Evolutionary conservation across 2,888 invertebrate species (phyloP), one percentile per base, ranked within the genome.

Genomic region (Chymomyza procnemis): DNA sequence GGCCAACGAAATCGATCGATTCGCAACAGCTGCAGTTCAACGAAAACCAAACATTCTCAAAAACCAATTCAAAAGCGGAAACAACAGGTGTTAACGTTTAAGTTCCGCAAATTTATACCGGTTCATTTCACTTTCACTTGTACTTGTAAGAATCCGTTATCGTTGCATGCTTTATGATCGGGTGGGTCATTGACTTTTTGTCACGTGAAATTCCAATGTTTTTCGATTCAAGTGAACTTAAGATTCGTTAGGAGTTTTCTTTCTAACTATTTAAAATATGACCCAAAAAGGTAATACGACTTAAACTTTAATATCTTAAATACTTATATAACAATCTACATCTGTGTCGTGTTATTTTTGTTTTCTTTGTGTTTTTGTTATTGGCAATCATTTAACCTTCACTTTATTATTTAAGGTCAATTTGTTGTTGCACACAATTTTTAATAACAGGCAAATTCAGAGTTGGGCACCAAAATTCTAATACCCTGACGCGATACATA

Each of bases 231-330:
- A 12, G 9, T 3, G 34, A 41, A 41, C 34, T 41, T 12, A 9
- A 41, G 9, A 41, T 12, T 41, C 34, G 34, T 30, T 4, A 6
- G 34, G 12, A 41, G 26, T 6, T 1, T 6, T 26, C 1, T 12
- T 41, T 12, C 34, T 90, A 89, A 91, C 76, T 80, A 78, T 85
- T 80, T 79, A 66, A 76, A 48, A 69, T 66, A 55, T 26, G 26
- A 14, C 21, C 9, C 21, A 56, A 14, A 30, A 3, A 14, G 2
- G 14, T 54, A 54, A 0, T 54, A 54, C 1, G 0, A 8, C 4
- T 19, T 1, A 16, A 54, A 19, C 12, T 19, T 14, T 19, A 54
- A 19, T 19, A 6, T 56, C 26, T 6, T 5, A 6, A 6, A 26
- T 26, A 26, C 8, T 0, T 26, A 22, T 22, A 21, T 22, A 56